Evolutionary conservation across 2,888 invertebrate genomes (phyloP), one percentile per base, ranked within the genome.

Genomic region (Ormyrus pomaceus): DNA sequence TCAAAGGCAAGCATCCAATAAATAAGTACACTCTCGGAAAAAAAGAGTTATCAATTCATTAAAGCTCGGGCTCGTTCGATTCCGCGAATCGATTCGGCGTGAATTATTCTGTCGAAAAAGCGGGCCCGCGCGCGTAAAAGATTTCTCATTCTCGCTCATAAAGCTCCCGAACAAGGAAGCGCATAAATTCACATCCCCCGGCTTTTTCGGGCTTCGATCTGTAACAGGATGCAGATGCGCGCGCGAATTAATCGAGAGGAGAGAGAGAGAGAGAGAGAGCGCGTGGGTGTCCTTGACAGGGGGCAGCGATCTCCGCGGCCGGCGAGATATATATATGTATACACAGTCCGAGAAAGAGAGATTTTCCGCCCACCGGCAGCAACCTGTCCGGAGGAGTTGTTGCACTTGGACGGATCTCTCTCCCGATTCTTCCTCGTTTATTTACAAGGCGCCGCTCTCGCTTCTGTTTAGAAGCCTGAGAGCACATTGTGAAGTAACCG

Each of bases 221-320:
- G 70, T 65, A 79, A 71, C 55, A 79, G 76, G 74, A 81, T 77
- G 68, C 77, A 74, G 66, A 70, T 71, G 55, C 70, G 45, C 62
- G 59, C 62, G 48, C 62, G 55, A 62, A 62, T 59, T 65, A 74
- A 79, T 70, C 58, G 64, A 64, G 58, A 73, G 66, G 61, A 65
- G n/a, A 19, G 68, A 72, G 73, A 19, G 68, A 72, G 73, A 19
- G 83, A 81, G 55, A 13, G 46, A 68, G 83, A 81, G 83, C 81
- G 86, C 84, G 85, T 85, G 85, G 86, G 85, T 88, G 89, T 88
- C 88, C 88, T 89, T 89, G 89, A 86, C 87, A 87, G 87, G 87
- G 87, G 87, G 86, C 89, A 88, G 86, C 88, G 88, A 89, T 89
- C 89, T 87, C 86, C 83, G 84, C 82, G 83, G 83, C 82, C 85